Conservation (phyloP, 2,113 vertebrate genomes). For the Australoheros scitulus region DNA sequence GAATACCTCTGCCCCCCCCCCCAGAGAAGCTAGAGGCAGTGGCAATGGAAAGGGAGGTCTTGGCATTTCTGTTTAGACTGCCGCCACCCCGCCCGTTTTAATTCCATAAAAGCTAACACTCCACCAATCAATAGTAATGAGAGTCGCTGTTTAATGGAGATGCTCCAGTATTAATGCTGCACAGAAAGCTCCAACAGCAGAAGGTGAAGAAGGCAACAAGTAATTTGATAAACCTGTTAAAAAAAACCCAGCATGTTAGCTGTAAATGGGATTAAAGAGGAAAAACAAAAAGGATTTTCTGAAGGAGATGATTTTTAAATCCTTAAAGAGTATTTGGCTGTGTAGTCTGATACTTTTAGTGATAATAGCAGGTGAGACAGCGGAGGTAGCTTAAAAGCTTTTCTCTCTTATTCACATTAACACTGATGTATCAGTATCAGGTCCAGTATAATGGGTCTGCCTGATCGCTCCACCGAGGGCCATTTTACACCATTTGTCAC, state of each 20-base stretch:
- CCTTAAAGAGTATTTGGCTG: neutral
- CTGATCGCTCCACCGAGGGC: constrained; percentile 29
- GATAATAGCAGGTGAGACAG: constrained; percentile 8
- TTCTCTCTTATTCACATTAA: constrained; percentile 21
- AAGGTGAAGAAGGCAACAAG: fast-evolving
- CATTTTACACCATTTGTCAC: constrained; percentile 26
- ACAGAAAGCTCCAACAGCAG: neutral
- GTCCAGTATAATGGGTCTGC: neutral
- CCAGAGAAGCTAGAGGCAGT: neutral
- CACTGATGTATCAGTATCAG: constrained; percentile 21
- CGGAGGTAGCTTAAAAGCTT: neutral
- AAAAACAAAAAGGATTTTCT: neutral
- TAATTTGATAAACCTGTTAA: neutral
- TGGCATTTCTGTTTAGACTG: neutral
- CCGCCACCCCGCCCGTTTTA: neutral
- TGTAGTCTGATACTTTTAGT: neutral
- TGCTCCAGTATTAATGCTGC: neutral
- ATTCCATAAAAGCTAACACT: neutral
- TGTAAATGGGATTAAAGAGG: neutral
- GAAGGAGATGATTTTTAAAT: neutral
- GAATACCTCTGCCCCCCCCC: neutral
- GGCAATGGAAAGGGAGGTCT: neutral
- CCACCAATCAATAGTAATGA: neutral
- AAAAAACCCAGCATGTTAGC: neutral
- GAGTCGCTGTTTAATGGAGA: neutral